phyloP scores from a whole-genome alignment of 1,140 invertebrate genomes.

The Lutraria rhynchaena region DNA sequence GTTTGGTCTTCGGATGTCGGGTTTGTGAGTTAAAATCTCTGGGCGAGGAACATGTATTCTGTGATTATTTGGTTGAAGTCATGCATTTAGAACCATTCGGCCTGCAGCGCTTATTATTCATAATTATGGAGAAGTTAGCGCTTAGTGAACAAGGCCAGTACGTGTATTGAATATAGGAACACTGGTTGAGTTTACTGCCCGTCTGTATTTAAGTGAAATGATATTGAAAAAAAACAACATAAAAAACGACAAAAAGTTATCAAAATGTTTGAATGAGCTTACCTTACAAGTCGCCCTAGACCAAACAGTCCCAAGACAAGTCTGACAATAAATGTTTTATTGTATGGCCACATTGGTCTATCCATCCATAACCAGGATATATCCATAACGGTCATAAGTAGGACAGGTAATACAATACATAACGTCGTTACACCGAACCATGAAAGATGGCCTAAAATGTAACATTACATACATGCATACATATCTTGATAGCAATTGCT shows the following conservation, averaged over 20 bases:
- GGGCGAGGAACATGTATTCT: too few relatives aligned
- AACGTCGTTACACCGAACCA: conserved; percentile 15
- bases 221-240: not conserved
- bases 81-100: not conserved
- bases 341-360: not conserved
- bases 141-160: too few relatives aligned
- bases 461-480: too few relatives aligned
- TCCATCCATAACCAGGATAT: conserved; percentile 30
- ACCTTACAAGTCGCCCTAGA: not conserved
- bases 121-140: not conserved
- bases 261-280: not conserved
- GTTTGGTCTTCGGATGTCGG: too few relatives aligned
- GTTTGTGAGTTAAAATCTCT: too few relatives aligned
- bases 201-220: not conserved
- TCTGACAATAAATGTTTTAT: not conserved
- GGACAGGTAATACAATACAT: conserved; percentile 16
- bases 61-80: too few relatives aligned
- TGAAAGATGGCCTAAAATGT: too few relatives aligned
- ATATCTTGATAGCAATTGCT: too few relatives aligned
- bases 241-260: not conserved
- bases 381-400: conserved; percentile 32
- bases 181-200: not conserved
- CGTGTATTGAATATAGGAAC: too few relatives aligned
- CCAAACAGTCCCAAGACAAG: not conserved
- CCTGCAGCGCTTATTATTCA: not conserved